These are phyloP conservation scores for Bufo gargarizans DNA, from an alignment of 2,113 vertebrate species.

Conservation along the genomic window DNA sequence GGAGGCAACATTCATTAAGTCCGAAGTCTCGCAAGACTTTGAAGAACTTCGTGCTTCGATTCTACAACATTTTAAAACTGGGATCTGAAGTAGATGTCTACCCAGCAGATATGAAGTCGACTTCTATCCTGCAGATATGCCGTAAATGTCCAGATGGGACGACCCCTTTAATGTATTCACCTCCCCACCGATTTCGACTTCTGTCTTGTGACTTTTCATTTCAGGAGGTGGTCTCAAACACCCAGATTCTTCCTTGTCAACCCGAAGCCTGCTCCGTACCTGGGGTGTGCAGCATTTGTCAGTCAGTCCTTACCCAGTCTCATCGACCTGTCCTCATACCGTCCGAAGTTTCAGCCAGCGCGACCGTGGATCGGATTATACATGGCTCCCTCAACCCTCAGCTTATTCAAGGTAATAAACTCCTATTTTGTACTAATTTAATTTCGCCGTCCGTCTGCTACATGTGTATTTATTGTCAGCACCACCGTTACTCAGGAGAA, in stretches of 20 bases:
- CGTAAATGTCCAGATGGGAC: no score
- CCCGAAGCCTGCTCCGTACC: conserved; percentile 30
- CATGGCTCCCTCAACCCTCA: conserved; percentile 39
- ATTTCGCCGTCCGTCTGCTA: not conserved
- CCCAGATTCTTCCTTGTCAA: conserved; percentile 12
- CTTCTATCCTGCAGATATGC: no score
- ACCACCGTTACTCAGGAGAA: not conserved
- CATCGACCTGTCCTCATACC: conserved; percentile 24
- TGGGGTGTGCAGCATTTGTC: conserved; percentile 36
- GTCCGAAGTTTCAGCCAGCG: not conserved
- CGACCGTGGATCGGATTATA: conserved; percentile 36
- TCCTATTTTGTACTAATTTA: no score
- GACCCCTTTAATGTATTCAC: not conserved
- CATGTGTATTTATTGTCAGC: not conserved
- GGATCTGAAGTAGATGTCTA: no score
- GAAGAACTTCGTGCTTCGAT: no score
- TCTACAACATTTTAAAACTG: no score
- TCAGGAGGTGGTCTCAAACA: conserved; percentile 1
- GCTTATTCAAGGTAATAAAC: conserved; percentile 42
- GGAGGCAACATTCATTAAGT: no score
- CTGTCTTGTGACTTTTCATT: not conserved
- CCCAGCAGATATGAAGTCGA: no score
- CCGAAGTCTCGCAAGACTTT: no score
- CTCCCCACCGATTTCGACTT: not conserved
- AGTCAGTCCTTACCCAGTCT: conserved; percentile 38